Percentiles rank a stretch among this genome's conserved stretches.
These are phyloP conservation scores for Oxyteleia sp. DNA, from an alignment of 2,888 invertebrate genomes.

Conservation along the genomic window DNA sequence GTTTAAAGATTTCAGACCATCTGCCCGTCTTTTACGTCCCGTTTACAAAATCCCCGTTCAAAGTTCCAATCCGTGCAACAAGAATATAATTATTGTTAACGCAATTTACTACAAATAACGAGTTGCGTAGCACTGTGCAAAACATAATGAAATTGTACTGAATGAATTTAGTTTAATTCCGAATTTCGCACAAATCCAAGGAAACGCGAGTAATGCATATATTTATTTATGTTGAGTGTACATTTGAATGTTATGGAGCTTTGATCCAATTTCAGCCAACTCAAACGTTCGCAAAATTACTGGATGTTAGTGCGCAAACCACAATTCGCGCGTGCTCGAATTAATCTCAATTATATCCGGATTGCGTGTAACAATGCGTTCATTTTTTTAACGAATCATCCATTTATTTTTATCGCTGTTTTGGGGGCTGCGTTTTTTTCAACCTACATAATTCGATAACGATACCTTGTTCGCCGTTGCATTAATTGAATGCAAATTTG, in stretches of 20 bases:
- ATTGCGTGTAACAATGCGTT: neutral
- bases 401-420: neutral
- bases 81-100: constrained; percentile 1
- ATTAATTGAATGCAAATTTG: neutral
- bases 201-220: neutral
- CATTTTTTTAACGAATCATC: neutral
- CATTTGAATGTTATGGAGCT: constrained; percentile 6
- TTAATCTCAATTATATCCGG: constrained; percentile 37
- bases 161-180: constrained; percentile 2
- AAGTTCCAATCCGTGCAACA: neutral
- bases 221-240: constrained; percentile 19
- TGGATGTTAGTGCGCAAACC: constrained; percentile 8
- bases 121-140: neutral
- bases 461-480: neutral
- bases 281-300: constrained; percentile 24
- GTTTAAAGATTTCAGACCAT: neutral
- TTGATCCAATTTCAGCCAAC: constrained; percentile 19
- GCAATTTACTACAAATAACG: constrained; percentile 5
- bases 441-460: neutral
- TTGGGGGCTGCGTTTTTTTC: neutral
- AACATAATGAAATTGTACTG: constrained; percentile 1
- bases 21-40: neutral
- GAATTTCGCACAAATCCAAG: neutral
- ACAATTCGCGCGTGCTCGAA: constrained; percentile 13
- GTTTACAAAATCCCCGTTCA: neutral